These are phyloP conservation scores for Zosterops hypoxanthus DNA, from an alignment of 2,113 vertebrate genomes.

Conservation along the genomic window DNA sequence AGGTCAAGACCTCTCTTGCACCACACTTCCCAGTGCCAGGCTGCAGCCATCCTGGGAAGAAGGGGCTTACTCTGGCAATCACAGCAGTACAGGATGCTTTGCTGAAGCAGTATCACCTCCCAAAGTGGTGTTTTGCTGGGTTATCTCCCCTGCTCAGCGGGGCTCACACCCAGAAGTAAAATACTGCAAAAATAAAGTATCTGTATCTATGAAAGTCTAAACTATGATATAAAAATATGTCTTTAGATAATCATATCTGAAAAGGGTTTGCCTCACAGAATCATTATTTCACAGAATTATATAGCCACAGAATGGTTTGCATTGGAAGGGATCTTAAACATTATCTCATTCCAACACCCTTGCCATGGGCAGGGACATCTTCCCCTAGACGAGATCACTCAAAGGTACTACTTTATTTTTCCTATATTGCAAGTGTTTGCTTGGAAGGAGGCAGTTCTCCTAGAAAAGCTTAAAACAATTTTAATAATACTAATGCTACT, in stretches of 20 bases:
- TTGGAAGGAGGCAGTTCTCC: not conserved
- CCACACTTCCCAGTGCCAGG: not conserved
- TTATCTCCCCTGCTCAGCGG: not conserved
- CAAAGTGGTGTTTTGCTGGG: not conserved
- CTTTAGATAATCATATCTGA: not conserved
- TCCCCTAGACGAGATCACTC: not conserved
- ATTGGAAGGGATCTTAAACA: not conserved
- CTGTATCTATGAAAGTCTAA: not conserved
- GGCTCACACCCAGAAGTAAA: not conserved
- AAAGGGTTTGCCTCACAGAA: not conserved
- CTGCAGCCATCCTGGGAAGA: not conserved
- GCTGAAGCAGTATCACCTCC: not conserved
- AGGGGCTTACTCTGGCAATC: not conserved
- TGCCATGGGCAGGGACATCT: not conserved
- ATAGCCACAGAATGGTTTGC: not conserved
- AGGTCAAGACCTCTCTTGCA: not conserved
- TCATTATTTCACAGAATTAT: not conserved
- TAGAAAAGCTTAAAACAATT: not conserved
- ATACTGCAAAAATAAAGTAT: not conserved
- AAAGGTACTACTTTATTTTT: not conserved
- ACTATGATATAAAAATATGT: not conserved
- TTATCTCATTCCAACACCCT: not conserved
- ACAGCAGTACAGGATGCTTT: not conserved
- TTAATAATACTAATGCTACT: not conserved
- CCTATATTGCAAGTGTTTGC: not conserved